These are phyloP conservation scores for Microctonus brassicae DNA, from an alignment of 2,888 invertebrate genomes.

Conservation along the genomic window DNA sequence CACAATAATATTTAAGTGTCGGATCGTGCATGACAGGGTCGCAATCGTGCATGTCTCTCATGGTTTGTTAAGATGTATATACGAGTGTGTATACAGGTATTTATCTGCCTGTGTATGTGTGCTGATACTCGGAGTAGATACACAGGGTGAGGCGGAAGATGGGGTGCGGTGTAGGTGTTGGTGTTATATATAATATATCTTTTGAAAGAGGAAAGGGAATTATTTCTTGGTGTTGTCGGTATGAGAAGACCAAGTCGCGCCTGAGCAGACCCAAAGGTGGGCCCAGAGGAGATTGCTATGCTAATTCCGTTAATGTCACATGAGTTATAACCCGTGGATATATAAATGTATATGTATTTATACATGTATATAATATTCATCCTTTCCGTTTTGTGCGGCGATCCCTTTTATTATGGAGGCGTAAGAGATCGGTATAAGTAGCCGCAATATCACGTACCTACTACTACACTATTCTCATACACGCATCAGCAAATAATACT, in stretches of 20 bases:
- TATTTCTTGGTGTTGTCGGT: background rate
- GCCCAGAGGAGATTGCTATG: slow-evolving; percentile 56
- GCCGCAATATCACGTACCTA: background rate
- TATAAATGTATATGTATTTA: too few relatives aligned
- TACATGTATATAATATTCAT: slow-evolving; percentile 43
- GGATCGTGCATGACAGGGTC: background rate
- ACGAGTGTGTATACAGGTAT: background rate
- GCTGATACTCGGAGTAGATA: background rate
- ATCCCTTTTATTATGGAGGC: slow-evolving; percentile 49
- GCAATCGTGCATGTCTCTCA: background rate
- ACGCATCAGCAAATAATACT: background rate
- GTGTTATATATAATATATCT: background rate
- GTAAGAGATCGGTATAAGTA: slow-evolving; percentile 25
- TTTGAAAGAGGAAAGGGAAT: background rate
- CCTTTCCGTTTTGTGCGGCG: slow-evolving; percentile 40
- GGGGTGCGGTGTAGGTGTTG: slow-evolving; percentile 1
- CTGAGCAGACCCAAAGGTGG: slow-evolving; percentile 30
- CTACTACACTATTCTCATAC: too few relatives aligned
- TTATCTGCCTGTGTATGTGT: background rate
- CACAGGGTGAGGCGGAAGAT: slow-evolving; percentile 3
- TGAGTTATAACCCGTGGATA: slow-evolving; percentile 54
- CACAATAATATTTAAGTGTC: slow-evolving; percentile 1
- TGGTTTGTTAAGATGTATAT: background rate
- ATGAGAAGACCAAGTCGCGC: slow-evolving; percentile 14
- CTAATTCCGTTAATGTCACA: slow-evolving; percentile 62